Conservation (phyloP, 1,140 invertebrate species). For the Listronotus bonariensis region DNA sequence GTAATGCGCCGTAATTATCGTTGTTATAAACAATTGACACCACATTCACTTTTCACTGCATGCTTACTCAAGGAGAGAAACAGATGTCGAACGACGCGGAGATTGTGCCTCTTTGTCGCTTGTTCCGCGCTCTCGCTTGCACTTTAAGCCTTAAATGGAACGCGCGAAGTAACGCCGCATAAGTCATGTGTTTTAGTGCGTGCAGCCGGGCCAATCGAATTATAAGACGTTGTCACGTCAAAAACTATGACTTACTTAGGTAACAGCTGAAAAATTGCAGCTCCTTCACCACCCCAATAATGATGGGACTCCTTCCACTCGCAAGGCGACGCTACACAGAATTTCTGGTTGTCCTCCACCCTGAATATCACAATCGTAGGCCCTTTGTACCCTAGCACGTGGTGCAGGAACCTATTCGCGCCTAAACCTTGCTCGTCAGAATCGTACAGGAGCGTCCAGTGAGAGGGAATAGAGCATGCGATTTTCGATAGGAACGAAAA, state of each 20-base stretch:
- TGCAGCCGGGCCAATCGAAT: no score
- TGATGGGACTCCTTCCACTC: constrained; percentile 86
- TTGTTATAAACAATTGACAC: no score
- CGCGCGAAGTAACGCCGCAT: no score
- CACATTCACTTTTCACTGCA: no score
- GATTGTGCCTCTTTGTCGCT: no score
- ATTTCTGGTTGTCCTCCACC: constrained; percentile 68
- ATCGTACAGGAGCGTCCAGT: constrained; percentile 85
- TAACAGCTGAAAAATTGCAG: constrained; percentile 75
- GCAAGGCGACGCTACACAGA: constrained; percentile 76
- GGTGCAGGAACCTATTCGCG: constrained; percentile 85
- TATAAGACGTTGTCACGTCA: no score
- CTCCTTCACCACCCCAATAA: constrained; percentile 81
- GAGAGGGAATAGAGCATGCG: constrained; percentile 68
- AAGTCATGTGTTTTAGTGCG: no score
- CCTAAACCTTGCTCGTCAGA: constrained; percentile 83
- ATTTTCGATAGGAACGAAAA: constrained; percentile 67
- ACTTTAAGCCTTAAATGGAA: no score
- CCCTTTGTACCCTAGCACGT: constrained; percentile 83
- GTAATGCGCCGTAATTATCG: no score
- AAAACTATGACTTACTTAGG: constrained; percentile 68
- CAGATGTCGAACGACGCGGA: no score
- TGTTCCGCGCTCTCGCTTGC: no score
- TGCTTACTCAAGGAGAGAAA: no score
- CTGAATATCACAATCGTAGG: constrained; percentile 79